These are phyloP conservation scores for Branchipolynoe longqiensis DNA, from an alignment of 2,888 invertebrate genomes.

Conservation along the genomic window DNA sequence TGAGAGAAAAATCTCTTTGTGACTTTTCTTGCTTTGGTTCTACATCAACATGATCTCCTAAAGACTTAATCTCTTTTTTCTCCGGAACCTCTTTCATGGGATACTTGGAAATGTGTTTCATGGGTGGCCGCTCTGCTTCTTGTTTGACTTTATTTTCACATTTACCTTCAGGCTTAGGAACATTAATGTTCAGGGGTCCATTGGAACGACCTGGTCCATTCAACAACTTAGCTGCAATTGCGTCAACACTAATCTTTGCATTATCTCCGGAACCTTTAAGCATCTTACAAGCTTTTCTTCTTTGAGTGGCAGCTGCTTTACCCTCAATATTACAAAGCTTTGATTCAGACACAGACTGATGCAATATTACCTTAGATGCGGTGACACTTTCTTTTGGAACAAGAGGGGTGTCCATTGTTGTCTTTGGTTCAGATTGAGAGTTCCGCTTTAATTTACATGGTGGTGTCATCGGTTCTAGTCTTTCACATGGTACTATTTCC, in stretches of 20 bases:
- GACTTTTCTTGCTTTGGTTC: neutral
- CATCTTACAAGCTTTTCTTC: neutral
- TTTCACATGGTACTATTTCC: neutral
- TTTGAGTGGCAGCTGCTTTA: neutral
- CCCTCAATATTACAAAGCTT: neutral
- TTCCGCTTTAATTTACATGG: neutral
- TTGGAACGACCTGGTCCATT: slow-evolving; percentile 3
- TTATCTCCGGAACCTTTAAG: neutral
- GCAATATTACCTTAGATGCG: too few relatives aligned
- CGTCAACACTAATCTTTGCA: neutral
- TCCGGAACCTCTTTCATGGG: neutral
- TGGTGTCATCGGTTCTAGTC: neutral
- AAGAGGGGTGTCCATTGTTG: neutral
- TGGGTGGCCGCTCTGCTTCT: too few relatives aligned
- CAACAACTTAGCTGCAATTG: neutral
- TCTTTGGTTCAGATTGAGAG: neutral
- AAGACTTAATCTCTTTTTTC: neutral
- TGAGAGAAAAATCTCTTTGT: neutral
- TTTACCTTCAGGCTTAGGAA: neutral
- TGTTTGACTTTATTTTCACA: neutral
- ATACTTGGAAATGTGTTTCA: too few relatives aligned
- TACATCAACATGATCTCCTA: neutral
- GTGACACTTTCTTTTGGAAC: too few relatives aligned
- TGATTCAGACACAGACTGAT: too few relatives aligned
- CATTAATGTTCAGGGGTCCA: neutral